Evolutionary conservation across 2,113 vertebrate genomes (phyloP).

Genomic region (Pedionomus torquatus): DNA sequence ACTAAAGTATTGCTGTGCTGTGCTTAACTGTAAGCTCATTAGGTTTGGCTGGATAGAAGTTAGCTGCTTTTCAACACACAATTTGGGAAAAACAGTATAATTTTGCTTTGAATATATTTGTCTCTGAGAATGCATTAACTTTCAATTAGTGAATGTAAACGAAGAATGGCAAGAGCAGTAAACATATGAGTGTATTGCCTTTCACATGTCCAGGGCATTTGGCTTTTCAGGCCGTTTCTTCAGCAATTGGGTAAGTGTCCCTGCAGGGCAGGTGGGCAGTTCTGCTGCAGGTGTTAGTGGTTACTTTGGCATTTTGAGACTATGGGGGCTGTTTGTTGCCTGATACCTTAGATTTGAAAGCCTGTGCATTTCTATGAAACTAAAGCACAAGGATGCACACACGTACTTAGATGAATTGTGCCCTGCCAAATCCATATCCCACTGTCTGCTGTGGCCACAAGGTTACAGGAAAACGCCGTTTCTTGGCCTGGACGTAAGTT

Average conservation of each 20-base stretch:
- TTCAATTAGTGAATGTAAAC: constrained; percentile 10
- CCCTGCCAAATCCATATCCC: background rate
- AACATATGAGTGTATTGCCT: background rate
- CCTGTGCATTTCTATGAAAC: background rate
- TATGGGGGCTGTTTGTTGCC: background rate
- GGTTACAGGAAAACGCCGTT: background rate
- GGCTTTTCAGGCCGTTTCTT: background rate
- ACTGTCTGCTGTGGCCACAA: accelerated
- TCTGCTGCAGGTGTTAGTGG: background rate
- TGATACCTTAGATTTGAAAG: background rate
- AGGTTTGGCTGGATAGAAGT: background rate
- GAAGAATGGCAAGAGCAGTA: background rate
- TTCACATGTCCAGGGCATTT: background rate
- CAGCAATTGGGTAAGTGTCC: background rate
- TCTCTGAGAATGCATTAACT: constrained; percentile 16
- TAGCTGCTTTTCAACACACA: background rate
- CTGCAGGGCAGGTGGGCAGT: background rate
- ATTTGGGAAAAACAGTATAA: background rate
- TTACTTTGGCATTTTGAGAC: background rate
- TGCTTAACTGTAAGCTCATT: background rate
- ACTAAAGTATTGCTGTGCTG: background rate
- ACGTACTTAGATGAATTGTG: background rate
- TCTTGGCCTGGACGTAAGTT: background rate
- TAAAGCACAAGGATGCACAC: background rate
- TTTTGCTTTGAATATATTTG: background rate